These are phyloP conservation scores for Fregetta grallaria DNA, from an alignment of 2,113 vertebrate genomes.

Conservation along the genomic window DNA sequence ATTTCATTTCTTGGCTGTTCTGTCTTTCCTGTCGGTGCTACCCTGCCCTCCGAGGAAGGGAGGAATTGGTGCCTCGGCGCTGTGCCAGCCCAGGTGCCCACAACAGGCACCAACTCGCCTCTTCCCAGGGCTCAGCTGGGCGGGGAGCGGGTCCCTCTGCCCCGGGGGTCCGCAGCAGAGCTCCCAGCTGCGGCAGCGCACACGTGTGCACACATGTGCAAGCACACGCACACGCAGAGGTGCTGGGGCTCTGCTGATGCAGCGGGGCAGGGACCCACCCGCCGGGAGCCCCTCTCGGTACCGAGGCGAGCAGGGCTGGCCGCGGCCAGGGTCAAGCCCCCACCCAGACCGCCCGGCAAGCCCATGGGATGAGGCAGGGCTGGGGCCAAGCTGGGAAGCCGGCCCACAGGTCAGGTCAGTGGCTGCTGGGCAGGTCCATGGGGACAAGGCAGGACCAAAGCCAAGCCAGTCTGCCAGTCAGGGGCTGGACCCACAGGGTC, in stretches of 20 bases:
- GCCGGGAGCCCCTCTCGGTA: rapidly evolving
- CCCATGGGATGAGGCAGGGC: rapidly evolving
- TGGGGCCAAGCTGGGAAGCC: background rate
- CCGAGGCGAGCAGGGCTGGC: rapidly evolving
- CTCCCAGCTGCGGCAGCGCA: background rate
- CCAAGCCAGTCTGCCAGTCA: no score
- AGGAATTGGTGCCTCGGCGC: rapidly evolving
- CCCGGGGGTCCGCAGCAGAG: rapidly evolving
- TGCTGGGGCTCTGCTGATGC: background rate
- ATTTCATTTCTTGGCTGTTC: background rate
- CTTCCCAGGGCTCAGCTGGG: background rate
- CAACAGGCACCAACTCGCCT: background rate
- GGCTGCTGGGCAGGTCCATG: background rate
- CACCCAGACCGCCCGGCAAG: rapidly evolving
- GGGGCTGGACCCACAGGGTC: background rate
- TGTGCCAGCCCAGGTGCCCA: background rate
- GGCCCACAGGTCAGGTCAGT: background rate
- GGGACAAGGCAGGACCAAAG: no score
- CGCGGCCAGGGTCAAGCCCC: rapidly evolving
- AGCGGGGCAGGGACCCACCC: background rate
- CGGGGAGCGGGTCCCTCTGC: background rate
- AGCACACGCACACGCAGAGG: rapidly evolving
- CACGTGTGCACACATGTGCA: rapidly evolving
- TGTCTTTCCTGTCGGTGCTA: rapidly evolving
- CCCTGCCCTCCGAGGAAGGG: background rate